Conservation (phyloP, 2,888 invertebrate species). For the Andrena marginata region DNA sequence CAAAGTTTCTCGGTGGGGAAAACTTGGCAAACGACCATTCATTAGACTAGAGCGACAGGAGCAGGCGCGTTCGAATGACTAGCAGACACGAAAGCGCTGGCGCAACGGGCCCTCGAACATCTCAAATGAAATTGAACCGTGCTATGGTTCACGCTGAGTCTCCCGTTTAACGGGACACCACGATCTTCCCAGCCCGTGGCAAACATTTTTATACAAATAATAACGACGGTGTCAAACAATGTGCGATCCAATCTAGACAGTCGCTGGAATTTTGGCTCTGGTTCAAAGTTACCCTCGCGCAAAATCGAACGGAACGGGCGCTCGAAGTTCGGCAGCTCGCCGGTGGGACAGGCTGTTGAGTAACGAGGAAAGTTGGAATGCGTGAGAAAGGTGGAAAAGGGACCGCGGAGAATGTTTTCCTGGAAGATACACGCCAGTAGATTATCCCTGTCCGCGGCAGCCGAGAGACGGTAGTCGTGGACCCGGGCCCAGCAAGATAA, state of each 20-base stretch:
- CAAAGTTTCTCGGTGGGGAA: slow-evolving; percentile 48
- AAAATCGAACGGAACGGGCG: too few species aligned
- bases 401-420: slow-evolving; percentile 57
- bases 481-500: slow-evolving; percentile 70
- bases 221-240: too few species aligned
- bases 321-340: too few species aligned
- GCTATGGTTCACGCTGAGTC: slow-evolving; percentile 26
- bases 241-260: too few species aligned
- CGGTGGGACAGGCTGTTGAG: neutral
- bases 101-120: slow-evolving; percentile 8
- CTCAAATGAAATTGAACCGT: slow-evolving; percentile 41
- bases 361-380: slow-evolving; percentile 11
- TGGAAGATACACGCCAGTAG: slow-evolving; percentile 62
- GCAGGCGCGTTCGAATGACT: slow-evolving; percentile 23
- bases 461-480: slow-evolving; percentile 67
- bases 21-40: slow-evolving; percentile 34
- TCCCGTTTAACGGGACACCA: slow-evolving; percentile 6
- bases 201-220: neutral
- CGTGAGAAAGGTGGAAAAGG: slow-evolving; percentile 49
- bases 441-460: slow-evolving; percentile 62
- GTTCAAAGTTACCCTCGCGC: too few species aligned
- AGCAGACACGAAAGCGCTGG: slow-evolving; percentile 38
- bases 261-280: too few species aligned
- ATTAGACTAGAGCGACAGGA: slow-evolving; percentile 41
- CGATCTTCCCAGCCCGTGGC: too few species aligned